A percentile compares a stretch with the other conserved stretches of the same genome.
phyloP scores from a whole-genome alignment of 2,113 vertebrate species.

The Pongo pygmaeus region DNA sequence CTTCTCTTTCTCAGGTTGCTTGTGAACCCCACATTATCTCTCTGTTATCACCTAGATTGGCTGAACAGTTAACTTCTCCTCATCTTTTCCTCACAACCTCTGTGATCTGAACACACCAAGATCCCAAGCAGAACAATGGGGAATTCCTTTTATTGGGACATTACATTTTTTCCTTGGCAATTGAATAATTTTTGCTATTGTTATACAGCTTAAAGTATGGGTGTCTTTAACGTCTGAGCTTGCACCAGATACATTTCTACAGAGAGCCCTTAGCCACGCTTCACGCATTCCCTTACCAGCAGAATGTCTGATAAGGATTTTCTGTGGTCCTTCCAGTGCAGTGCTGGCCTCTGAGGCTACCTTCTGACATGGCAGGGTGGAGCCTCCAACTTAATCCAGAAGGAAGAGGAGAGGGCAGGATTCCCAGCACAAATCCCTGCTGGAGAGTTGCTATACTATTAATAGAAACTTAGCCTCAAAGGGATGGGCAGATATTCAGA shows the following conservation, averaged over 20 bases:
- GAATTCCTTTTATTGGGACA: neutral
- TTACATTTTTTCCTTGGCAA: neutral
- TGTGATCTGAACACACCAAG: neutral
- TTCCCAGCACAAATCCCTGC: neutral
- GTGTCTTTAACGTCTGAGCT: neutral
- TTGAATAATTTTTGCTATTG: neutral
- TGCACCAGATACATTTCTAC: neutral
- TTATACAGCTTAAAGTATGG: neutral
- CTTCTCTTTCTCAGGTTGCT: neutral
- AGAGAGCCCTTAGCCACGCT: neutral
- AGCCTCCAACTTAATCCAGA: neutral
- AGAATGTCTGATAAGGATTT: neutral
- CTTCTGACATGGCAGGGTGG: neutral
- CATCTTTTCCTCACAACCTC: neutral
- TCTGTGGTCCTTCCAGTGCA: neutral
- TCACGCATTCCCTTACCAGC: too few relatives aligned
- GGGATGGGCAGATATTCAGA: neutral
- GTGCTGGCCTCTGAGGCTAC: neutral
- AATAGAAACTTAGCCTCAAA: neutral
- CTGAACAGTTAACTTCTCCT: neutral
- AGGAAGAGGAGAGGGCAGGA: neutral
- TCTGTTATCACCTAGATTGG: rapidly evolving
- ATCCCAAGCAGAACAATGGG: neutral
- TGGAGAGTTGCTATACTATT: too few relatives aligned
- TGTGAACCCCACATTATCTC: neutral